A percentile compares a stretch with the other conserved stretches of the same genome.
Evolutionary conservation across 2,888 invertebrate species (phyloP).

Genomic region (Blastobasis lacticolella): DNA sequence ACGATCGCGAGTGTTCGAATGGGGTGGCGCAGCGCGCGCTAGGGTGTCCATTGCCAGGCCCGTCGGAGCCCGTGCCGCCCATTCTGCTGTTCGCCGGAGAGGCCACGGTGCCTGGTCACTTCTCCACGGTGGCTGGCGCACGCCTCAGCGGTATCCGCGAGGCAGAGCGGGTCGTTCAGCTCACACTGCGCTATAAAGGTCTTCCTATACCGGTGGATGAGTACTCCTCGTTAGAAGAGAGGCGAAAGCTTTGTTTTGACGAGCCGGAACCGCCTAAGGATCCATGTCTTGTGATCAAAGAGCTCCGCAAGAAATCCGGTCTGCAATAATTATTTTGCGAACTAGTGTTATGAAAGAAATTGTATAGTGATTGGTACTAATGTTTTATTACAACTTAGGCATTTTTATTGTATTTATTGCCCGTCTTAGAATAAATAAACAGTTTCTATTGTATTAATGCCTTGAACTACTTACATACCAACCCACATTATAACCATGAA

Average conservation of each 20-base stretch:
- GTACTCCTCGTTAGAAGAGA: neutral
- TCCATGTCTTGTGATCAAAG: no score
- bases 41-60: conserved; percentile 77
- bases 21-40: conserved; percentile 62
- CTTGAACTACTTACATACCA: no score
- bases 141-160: conserved; percentile 85
- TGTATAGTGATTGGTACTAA: no score
- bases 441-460: no score
- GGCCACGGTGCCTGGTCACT: conserved; percentile 83
- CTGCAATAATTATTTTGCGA: no score
- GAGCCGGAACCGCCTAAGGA: no score
- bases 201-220: conserved; percentile 20
- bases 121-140: conserved; percentile 85
- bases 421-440: no score
- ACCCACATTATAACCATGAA: no score
- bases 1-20: conserved; percentile 53
- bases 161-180: conserved; percentile 80
- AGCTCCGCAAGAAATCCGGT: no score
- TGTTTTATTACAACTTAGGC: no score
- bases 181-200: conserved; percentile 72
- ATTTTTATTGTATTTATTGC: no score
- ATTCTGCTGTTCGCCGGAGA: conserved; percentile 87
- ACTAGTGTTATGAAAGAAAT: no score
- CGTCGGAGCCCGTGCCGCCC: conserved; percentile 77
- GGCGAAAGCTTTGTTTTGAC: neutral